A percentile compares a stretch with the other conserved stretches of the same genome.
Evolutionary conservation across 2,797 vertebrate species (phyloP).

Genomic region (Gymnodraco acuticeps): DNA sequence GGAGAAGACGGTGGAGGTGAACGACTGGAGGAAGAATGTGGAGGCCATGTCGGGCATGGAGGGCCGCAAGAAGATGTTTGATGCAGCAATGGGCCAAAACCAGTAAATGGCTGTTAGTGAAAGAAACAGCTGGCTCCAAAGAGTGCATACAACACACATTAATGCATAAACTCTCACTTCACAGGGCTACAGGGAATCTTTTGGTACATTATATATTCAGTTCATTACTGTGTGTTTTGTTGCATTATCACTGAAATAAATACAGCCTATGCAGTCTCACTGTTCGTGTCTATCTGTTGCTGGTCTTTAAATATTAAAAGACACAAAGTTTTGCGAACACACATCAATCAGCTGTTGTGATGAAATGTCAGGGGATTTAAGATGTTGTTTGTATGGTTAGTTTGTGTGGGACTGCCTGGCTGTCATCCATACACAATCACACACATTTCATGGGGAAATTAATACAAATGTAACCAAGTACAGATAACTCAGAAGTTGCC

Average conservation of each 20-base stretch:
- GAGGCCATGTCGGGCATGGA: constrained; percentile 99
- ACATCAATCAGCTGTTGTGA: neutral
- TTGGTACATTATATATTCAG: neutral
- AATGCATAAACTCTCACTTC: neutral
- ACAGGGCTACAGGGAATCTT: neutral
- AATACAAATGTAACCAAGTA: no score
- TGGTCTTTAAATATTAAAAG: neutral
- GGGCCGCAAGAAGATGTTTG: constrained; percentile 98
- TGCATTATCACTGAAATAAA: constrained; percentile 53
- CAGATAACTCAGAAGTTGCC: neutral
- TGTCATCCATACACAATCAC: no score
- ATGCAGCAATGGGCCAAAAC: constrained; percentile 86
- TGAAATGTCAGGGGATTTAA: neutral
- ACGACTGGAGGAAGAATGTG: constrained; percentile 98
- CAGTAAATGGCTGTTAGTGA: constrained; percentile 78
- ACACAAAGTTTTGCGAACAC: neutral
- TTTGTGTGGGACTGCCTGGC: no score
- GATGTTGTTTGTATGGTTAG: no score
- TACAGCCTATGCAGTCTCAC: neutral
- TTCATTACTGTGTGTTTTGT: constrained; percentile 1
- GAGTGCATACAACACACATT: neutral
- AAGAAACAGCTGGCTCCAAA: constrained; percentile 2
- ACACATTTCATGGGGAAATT: neutral
- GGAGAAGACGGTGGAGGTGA: constrained; percentile 95
- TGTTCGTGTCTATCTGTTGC: neutral